These are phyloP conservation scores for Fregata magnificens DNA, from an alignment of 2,113 vertebrate species.

Conservation along the genomic window DNA sequence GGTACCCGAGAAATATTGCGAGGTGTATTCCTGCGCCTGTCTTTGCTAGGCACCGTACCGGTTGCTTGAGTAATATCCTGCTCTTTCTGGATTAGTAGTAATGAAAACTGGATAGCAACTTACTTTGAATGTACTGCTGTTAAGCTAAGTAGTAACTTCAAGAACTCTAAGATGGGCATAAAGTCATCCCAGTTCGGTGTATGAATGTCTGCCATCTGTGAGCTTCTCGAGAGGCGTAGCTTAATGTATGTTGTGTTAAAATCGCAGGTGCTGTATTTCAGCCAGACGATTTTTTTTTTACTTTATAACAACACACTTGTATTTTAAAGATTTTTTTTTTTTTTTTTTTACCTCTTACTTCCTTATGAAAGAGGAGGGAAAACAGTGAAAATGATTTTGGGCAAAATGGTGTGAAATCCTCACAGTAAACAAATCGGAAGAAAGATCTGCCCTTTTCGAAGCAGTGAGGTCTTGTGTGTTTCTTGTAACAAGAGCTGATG, in stretches of 20 bases:
- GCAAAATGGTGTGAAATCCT: neutral
- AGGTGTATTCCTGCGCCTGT: rapidly evolving
- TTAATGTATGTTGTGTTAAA: neutral
- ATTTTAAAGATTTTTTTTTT: neutral
- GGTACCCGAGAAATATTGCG: rapidly evolving
- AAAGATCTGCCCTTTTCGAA: neutral
- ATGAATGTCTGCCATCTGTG: neutral
- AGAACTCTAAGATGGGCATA: neutral
- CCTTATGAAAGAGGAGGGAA: rapidly evolving
- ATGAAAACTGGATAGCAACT: neutral
- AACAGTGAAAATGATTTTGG: neutral
- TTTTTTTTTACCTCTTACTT: rapidly evolving
- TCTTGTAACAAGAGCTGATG: neutral
- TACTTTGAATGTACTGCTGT: neutral
- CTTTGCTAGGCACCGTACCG: rapidly evolving
- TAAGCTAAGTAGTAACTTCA: neutral
- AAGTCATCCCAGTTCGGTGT: neutral
- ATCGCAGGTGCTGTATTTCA: neutral
- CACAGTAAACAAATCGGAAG: neutral
- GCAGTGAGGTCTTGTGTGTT: neutral
- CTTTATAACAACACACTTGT: neutral
- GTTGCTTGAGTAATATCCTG: rapidly evolving
- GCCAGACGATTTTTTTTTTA: neutral
- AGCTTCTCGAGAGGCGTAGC: neutral
- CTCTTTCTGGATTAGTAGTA: too few species aligned